Evolutionary conservation across 2,113 vertebrate genomes (phyloP).

Genomic region (Dipodomys spectabilis): DNA sequence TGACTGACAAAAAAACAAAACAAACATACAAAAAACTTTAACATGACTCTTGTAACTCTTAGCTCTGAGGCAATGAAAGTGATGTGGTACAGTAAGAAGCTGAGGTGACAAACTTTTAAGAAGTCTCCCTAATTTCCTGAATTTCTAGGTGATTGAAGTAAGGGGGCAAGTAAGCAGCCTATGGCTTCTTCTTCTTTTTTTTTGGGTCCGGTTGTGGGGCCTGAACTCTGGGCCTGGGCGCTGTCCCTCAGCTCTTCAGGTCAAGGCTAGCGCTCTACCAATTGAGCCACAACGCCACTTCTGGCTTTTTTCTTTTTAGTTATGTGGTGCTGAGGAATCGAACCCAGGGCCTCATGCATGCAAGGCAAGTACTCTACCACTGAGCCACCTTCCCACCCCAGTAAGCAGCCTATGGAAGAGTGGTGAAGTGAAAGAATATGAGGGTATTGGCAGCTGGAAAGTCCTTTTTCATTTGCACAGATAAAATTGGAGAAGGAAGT

Average conservation of each 20-base stretch:
- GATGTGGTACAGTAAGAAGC: neutral
- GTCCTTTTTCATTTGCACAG: neutral
- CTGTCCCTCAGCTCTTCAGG: too few species aligned
- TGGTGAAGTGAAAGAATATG: neutral
- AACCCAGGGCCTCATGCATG: too few species aligned
- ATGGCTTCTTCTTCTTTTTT: neutral
- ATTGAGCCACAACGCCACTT: too few species aligned
- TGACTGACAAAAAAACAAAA: too few species aligned
- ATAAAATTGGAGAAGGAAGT: neutral
- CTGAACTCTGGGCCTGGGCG: too few species aligned
- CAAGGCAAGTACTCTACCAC: too few species aligned
- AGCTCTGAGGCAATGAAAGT: neutral
- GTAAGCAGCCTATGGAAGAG: neutral
- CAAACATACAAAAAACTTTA: neutral
- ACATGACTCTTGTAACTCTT: neutral
- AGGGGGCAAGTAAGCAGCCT: neutral
- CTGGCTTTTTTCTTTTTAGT: too few species aligned
- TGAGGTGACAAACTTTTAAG: neutral
- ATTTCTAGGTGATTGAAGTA: neutral
- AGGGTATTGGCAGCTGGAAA: neutral
- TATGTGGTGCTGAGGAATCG: too few species aligned
- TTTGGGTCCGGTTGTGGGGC: too few species aligned
- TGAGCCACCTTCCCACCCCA: too few species aligned
- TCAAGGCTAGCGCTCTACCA: too few species aligned
- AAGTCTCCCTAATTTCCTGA: neutral